Evolutionary conservation across 2,797 vertebrate genomes (phyloP).

Genomic region (Anguilla marmorata): DNA sequence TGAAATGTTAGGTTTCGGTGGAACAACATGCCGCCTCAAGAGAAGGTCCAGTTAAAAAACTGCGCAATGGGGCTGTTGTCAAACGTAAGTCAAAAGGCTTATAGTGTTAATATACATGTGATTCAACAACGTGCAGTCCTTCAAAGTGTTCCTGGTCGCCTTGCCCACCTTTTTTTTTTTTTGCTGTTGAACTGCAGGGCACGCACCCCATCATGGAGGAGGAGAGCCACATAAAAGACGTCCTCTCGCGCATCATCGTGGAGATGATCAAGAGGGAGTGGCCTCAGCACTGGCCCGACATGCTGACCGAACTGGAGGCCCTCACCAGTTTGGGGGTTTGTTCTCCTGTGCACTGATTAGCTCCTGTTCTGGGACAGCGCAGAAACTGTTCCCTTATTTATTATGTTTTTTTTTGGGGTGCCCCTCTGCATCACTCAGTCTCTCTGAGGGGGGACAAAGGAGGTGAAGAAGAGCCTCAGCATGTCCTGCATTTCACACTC

Average conservation of each 20-base stretch:
- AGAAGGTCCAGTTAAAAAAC: constrained; percentile 91
- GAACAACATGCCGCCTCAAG: constrained; percentile 89
- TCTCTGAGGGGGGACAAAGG: not conserved
- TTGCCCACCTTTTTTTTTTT: not conserved
- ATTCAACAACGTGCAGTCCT: not conserved
- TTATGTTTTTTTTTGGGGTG: not conserved
- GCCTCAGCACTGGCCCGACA: constrained; percentile 97
- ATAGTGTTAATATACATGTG: not conserved
- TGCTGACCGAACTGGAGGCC: constrained; percentile 91
- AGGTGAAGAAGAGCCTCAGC: no score
- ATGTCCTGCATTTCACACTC: not conserved
- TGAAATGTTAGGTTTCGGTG: constrained; percentile 81
- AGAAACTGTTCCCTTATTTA: not conserved
- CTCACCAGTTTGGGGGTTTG: constrained; percentile 89
- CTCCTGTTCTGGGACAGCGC: not conserved
- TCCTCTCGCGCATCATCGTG: constrained; percentile 88
- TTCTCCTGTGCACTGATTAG: not conserved
- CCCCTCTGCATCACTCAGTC: not conserved
- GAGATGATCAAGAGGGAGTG: constrained; percentile 99
- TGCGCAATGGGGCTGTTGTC: constrained; percentile 90
- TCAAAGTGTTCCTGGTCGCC: not conserved
- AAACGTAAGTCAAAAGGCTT: constrained; percentile 70
- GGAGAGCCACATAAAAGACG: constrained; percentile 95
- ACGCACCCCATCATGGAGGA: constrained; percentile 89
- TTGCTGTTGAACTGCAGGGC: constrained; percentile 70